phyloP scores from a whole-genome alignment of 2,888 invertebrate species.

The Strigamia crassipes region DNA sequence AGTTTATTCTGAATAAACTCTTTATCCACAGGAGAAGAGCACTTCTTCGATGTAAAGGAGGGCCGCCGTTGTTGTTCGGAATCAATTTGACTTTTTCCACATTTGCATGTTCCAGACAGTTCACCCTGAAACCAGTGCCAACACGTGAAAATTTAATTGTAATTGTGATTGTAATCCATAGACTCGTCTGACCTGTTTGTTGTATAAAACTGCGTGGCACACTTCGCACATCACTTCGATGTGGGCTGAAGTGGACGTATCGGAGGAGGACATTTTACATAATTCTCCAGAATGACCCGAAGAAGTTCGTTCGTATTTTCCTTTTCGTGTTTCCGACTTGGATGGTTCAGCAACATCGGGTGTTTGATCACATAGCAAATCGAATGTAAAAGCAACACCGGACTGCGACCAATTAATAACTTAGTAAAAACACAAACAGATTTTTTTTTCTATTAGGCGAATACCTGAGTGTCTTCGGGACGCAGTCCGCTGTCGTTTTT shows the following conservation, averaged over 20 bases:
- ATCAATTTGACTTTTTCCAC: conserved; percentile 34
- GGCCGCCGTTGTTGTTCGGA: conserved; percentile 20
- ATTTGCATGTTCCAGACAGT: conserved; percentile 30
- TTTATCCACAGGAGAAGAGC: conserved; percentile 70
- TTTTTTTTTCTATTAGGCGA: too few species aligned
- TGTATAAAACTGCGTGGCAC: conserved; percentile 44
- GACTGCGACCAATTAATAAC: neutral
- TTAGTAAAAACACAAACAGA: too few species aligned
- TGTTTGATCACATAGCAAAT: conserved; percentile 36
- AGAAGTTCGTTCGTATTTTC: conserved; percentile 43
- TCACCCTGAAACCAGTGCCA: conserved; percentile 27
- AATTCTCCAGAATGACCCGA: conserved; percentile 46
- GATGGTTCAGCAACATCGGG: neutral
- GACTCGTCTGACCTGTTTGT: conserved; percentile 28
- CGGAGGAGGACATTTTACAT: conserved; percentile 47
- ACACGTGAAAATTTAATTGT: neutral
- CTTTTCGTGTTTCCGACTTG: conserved; percentile 27
- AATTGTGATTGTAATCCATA: too few species aligned
- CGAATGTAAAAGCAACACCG: conserved; percentile 18
- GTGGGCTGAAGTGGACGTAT: conserved; percentile 48
- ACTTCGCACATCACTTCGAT: conserved; percentile 47
- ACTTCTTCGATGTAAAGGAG: neutral
- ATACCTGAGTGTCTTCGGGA: neutral
- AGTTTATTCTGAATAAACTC: conserved; percentile 72
- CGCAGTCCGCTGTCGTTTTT: conserved; percentile 18